Evolutionary conservation across 2,888 invertebrate species (phyloP), one percentile per base, ranked within the genome.

Genomic region (Melipona bicolor): DNA sequence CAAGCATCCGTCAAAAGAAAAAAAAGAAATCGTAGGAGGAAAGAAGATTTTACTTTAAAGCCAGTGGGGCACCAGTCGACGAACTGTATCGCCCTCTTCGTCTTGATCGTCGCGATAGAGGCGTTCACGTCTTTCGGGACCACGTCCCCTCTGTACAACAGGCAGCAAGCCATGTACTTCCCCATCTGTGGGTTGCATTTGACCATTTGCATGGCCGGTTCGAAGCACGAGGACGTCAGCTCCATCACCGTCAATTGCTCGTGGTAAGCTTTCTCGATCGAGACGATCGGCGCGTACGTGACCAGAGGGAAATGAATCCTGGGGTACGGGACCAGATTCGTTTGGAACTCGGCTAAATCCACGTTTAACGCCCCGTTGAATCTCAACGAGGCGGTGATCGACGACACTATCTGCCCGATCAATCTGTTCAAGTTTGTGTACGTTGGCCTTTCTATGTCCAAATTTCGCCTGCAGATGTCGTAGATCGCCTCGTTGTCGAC

Each of bases 361-460:
- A 96, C 96, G 91, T 96, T 96, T 61, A 96, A 93, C 4, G 96
- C 96, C 50, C 96, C 96, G 91, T 96, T 96, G 92, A 96, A 96
- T 64, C 96, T 95, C 62, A 96, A 93, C 5, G 96, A 96, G 2
- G 96, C 96, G 0, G 96, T 96, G 89, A 96, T 96, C 72, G 95
- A 94, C 24, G 91, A 96, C 11, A 94, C 96, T 79, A 96, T 96
- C 92, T 96, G 96, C 9, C 97, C 95, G 80, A 97, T 96, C 62
- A 97, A 94, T 11, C 97, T 95, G 92, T 97, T 97, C 32, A 97
- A 93, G 92, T 97, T 97, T 11, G 96, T 95, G 94, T 97, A 97
- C 0, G 96, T 96, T 17, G 97, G 97, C 32, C 97, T 95, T 85
- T 96, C 96, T 70, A 96, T 96, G 88, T 95, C 96, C 77, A 97